These are phyloP conservation scores for Pseudotriccus pelzelni DNA, from an alignment of 2,797 vertebrate genomes.

Conservation along the genomic window DNA sequence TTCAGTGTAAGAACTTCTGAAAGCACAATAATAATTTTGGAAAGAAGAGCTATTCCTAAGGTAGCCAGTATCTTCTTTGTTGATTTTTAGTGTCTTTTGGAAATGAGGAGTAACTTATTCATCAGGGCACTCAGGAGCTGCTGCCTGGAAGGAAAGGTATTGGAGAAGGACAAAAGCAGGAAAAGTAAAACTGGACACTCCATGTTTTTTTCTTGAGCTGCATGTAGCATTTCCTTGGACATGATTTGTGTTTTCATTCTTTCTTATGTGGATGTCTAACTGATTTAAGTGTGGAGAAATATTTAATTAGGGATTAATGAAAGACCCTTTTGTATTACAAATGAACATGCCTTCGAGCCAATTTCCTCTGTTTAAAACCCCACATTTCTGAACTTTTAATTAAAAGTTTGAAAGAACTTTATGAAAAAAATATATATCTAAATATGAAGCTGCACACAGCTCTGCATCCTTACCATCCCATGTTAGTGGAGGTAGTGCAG, in stretches of 20 bases:
- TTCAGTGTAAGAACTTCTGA: background rate
- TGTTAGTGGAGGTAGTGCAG: background rate
- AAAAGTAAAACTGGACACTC: background rate
- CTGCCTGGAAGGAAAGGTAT: background rate
- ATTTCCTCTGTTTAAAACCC: background rate
- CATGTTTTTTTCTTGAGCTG: background rate
- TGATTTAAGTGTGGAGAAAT: conserved; percentile 25
- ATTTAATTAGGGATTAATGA: conserved; percentile 42
- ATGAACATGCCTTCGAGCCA: background rate
- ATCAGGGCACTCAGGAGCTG: background rate
- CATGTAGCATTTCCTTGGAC: background rate
- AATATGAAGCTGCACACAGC: background rate
- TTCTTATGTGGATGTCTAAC: conserved; percentile 1
- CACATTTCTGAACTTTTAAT: background rate
- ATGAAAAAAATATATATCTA: background rate
- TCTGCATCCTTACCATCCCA: background rate
- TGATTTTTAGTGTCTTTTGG: background rate
- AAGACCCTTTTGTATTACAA: conserved; percentile 24
- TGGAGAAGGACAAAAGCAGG: background rate
- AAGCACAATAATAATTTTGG: background rate
- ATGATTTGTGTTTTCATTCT: background rate
- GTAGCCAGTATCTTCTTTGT: background rate
- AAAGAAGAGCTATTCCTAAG: background rate
- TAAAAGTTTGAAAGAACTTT: background rate
- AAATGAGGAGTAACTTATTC: background rate